phyloP scores from a whole-genome alignment of 2,113 vertebrate species.

The Dromas ardeola region DNA sequence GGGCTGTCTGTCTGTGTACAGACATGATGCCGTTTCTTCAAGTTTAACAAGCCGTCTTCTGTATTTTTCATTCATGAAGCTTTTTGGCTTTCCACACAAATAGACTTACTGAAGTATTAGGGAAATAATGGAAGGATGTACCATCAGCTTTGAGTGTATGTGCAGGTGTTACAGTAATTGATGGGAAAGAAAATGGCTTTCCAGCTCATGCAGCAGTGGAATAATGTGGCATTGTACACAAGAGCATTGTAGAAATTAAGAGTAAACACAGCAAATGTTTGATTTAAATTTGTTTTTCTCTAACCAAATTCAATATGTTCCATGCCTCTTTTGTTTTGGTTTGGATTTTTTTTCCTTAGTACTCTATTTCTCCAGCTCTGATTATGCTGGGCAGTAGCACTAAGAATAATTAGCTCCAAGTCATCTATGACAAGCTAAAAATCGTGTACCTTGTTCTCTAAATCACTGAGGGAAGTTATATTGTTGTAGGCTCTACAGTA shows the following conservation, averaged over 20 bases:
- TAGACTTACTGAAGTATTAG: not conserved
- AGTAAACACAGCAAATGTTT: not conserved
- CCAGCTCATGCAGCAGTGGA: not conserved
- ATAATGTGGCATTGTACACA: not conserved
- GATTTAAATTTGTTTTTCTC: not conserved
- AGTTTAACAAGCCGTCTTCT: not conserved
- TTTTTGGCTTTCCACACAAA: not conserved
- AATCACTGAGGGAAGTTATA: not conserved
- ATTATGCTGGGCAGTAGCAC: not conserved
- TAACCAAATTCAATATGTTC: not conserved
- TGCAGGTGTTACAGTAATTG: not conserved
- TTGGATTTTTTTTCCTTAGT: not conserved
- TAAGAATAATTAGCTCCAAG: not conserved
- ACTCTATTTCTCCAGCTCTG: not conserved
- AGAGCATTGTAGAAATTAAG: slow-evolving; percentile 13
- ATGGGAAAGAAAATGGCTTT: slow-evolving; percentile 2
- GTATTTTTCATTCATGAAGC: not conserved
- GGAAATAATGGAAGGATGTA: not conserved
- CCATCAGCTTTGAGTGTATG: not conserved
- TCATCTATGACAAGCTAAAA: not conserved
- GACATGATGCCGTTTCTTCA: not conserved
- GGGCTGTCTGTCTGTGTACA: not conserved
- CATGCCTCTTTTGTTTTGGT: not conserved
- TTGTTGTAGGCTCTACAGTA: not conserved
- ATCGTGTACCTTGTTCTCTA: not conserved